phyloP scores from a whole-genome alignment of 2,888 invertebrate genomes.

The Oxycera nigricornis region DNA sequence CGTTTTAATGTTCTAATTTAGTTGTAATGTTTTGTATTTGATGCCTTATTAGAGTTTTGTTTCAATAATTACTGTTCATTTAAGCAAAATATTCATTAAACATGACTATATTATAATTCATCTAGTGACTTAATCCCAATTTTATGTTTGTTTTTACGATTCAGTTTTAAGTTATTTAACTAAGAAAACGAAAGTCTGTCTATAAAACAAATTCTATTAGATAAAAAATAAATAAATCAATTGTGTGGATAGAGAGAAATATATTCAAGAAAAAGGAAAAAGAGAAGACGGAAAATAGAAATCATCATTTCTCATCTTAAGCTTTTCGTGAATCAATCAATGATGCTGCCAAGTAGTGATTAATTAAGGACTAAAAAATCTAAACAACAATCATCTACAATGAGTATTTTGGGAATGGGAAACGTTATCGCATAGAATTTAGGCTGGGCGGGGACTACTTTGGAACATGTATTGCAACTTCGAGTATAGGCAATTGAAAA shows the following conservation, averaged over 20 bases:
- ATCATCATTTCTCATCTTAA: neutral
- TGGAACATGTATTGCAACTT: no score
- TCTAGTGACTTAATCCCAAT: constrained; percentile 30
- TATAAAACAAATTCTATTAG: constrained; percentile 15
- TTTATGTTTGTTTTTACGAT: constrained; percentile 4
- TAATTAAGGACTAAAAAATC: neutral
- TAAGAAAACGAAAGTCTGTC: neutral
- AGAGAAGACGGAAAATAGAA: no score
- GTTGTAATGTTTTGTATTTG: neutral
- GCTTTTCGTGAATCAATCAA: neutral
- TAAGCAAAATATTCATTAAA: neutral
- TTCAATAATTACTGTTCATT: neutral
- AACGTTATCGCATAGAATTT: no score
- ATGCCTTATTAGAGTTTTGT: neutral
- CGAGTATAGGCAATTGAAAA: no score
- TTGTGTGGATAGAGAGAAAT: constrained; percentile 15
- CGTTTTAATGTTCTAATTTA: neutral
- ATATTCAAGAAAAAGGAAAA: constrained; percentile 1
- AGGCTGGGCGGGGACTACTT: no score
- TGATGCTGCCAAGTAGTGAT: neutral
- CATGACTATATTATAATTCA: neutral
- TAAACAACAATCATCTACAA: no score
- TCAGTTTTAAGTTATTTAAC: constrained; percentile 23
- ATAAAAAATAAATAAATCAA: neutral
- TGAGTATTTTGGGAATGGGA: no score